Base-by-base conservation (phyloP, 1,140 invertebrate species). In the Aphidius gifuensis region DNA sequence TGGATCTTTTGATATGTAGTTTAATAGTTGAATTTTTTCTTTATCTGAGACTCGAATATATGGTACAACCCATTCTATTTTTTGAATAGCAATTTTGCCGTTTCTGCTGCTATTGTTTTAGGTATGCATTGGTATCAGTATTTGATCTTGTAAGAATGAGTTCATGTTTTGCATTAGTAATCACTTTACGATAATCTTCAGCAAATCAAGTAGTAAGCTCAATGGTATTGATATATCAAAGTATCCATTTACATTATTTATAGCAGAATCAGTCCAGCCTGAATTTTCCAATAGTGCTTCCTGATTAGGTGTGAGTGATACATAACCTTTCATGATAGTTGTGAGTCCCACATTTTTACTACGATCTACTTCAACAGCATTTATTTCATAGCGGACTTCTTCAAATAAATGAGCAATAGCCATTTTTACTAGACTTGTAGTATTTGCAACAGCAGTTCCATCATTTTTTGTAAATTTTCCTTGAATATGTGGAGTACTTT, bases 121-220 rank as follows among this genome's bases (percentile, higher is more conserved):
- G 16, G 16, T 16, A 16, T 16, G 16, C 16, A 16, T 16, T 16
- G 16, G 16, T 16, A 16, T 16, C 16, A 16, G 16, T 16, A 16
- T 16, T 16, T 16, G 16, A 16, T 16, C 16, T 16, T 16, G 16
- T 16, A 16, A 16, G 1, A 32, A 32, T 2, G 16, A 83, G 58
- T 68, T 83, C 78, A 68, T 81, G 79, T 69, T 79, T 78, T 58
- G 68, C 69, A 66, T 82, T 81, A 6, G 79, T 53, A 23, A 82
- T 66, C 48, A 83, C 74, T 71, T 76, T 75, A 57, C 69, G 67
- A 71, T 80, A 83, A 69, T 83, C 80, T 69, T 83, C 77, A 53
- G 75, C 75, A 69, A 83, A 81, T 11, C 77, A 2, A 80, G 62
- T 1, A 81, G 47, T 48, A 74, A 63, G 50, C 66, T 74, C 16